Conservation (phyloP, 2,113 vertebrate genomes). For the Hirundichthys speculiger region DNA sequence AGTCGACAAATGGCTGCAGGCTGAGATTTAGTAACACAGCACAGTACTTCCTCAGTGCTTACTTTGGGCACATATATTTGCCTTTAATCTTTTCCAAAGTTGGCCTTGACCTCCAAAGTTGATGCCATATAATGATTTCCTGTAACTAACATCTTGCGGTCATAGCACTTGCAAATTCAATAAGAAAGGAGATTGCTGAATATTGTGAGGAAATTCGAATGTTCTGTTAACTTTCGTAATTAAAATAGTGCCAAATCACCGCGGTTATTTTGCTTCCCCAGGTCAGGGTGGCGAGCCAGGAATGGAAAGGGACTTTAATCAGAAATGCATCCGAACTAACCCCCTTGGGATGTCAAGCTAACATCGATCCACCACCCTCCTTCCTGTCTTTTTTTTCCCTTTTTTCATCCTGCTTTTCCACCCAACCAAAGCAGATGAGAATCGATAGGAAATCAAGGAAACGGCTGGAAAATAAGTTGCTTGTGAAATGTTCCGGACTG, state of each 20-base stretch:
- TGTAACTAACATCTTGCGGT: slow-evolving; percentile 46
- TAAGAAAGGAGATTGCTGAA: slow-evolving; percentile 26
- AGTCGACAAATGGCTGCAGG: slow-evolving; percentile 43
- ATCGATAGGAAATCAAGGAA: slow-evolving; percentile 82
- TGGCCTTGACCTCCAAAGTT: slow-evolving; percentile 46
- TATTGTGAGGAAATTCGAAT: slow-evolving; percentile 51
- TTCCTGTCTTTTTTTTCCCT: slow-evolving; percentile 13
- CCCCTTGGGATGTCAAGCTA: slow-evolving; percentile 64
- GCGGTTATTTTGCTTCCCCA: slow-evolving; percentile 29
- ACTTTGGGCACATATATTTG: slow-evolving; percentile 61
- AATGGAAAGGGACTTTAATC: slow-evolving; percentile 70
- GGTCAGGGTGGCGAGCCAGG: slow-evolving; percentile 33
- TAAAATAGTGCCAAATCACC: slow-evolving; percentile 31
- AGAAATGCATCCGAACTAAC: slow-evolving; percentile 38
- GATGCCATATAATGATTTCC: slow-evolving; percentile 61
- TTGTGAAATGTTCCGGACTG: slow-evolving; percentile 72
- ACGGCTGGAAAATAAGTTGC: slow-evolving; percentile 76
- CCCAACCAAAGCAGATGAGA: slow-evolving; percentile 61
- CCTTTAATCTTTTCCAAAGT: slow-evolving; percentile 48
- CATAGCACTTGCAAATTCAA: slow-evolving; percentile 56
- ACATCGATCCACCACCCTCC: slow-evolving; percentile 65
- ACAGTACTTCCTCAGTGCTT: slow-evolving; percentile 32
- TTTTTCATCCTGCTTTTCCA: slow-evolving; percentile 40
- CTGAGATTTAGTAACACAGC: slow-evolving; percentile 41
- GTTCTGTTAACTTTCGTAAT: slow-evolving; percentile 25